These are phyloP conservation scores for Erebia aethiops DNA, from an alignment of 2,888 invertebrate species.

Conservation along the genomic window DNA sequence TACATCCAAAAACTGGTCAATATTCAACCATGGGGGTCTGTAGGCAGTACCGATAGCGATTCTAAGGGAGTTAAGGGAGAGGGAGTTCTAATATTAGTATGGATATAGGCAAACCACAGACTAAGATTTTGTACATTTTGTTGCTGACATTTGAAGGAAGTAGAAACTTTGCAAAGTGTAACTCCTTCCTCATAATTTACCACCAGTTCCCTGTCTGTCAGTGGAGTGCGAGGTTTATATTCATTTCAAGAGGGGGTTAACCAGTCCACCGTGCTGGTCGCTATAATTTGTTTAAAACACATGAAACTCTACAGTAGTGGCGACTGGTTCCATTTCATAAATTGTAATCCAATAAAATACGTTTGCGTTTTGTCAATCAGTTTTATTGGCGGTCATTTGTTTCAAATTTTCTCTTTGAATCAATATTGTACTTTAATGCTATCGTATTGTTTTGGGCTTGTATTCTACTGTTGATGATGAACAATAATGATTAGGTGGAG, in stretches of 20 bases:
- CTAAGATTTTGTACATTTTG: too few species aligned
- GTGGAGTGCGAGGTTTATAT: conserved; percentile 22
- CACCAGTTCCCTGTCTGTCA: neutral
- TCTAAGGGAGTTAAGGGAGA: too few species aligned
- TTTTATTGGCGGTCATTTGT: conserved; percentile 41
- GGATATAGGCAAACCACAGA: too few species aligned
- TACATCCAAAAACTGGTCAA: too few species aligned
- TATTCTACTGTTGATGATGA: too few species aligned
- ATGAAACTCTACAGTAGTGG: neutral
- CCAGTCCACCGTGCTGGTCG: conserved; percentile 12
- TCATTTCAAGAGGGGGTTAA: conserved; percentile 17
- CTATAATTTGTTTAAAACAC: conserved; percentile 22
- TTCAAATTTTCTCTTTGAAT: neutral
- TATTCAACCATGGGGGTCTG: too few species aligned
- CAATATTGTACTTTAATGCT: neutral
- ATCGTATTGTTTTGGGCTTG: too few species aligned
- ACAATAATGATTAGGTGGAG: too few species aligned
- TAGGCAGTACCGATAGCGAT: too few species aligned
- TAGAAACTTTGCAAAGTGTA: too few species aligned
- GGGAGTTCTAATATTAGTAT: too few species aligned
- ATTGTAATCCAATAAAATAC: conserved; percentile 35
- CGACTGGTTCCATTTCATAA: conserved; percentile 11
- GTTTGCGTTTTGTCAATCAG: conserved; percentile 43
- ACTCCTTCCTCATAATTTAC: neutral
- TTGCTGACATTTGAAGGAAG: too few species aligned